A percentile compares a stretch with the other conserved stretches of the same genome.
phyloP scores from a whole-genome alignment of 1,140 invertebrate genomes.

The Nixonia krombeini region DNA sequence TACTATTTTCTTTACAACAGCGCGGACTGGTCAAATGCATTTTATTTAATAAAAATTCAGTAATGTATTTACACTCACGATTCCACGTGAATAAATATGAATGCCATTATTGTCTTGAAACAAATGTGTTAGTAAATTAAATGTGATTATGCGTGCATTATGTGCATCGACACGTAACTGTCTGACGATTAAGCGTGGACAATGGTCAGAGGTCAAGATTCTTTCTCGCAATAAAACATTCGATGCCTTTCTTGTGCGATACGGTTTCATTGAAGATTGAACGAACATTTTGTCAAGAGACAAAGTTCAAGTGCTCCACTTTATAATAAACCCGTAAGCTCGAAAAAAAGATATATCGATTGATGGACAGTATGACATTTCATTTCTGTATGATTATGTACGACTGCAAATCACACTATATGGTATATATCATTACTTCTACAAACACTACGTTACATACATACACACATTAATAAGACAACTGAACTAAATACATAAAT shows the following conservation, averaged over 20 bases:
- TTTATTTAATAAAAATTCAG: slow-evolving; percentile 14
- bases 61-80: slow-evolving; percentile 13
- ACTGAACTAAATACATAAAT: no score
- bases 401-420: no score
- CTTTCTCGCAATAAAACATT: slow-evolving; percentile 24
- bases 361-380: no score
- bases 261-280: slow-evolving; percentile 35
- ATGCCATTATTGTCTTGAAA: slow-evolving; percentile 32
- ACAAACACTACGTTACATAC: no score
- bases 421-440: no score
- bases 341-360: no score
- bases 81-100: slow-evolving; percentile 15
- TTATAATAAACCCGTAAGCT: slow-evolving; percentile 6
- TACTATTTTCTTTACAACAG: no score
- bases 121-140: slow-evolving; percentile 32
- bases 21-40: no score
- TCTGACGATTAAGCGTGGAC: slow-evolving; percentile 23
- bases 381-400: no score
- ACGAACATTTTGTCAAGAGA: slow-evolving; percentile 24
- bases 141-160: slow-evolving; percentile 34
- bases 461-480: no score
- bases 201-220: slow-evolving; percentile 34
- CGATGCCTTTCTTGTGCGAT: slow-evolving; percentile 3
- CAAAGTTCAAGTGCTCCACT: slow-evolving; percentile 27
- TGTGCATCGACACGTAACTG: slow-evolving; percentile 16